Evolutionary conservation across 2,888 invertebrate species (phyloP).

Genomic region (Encarsia formosa): DNA sequence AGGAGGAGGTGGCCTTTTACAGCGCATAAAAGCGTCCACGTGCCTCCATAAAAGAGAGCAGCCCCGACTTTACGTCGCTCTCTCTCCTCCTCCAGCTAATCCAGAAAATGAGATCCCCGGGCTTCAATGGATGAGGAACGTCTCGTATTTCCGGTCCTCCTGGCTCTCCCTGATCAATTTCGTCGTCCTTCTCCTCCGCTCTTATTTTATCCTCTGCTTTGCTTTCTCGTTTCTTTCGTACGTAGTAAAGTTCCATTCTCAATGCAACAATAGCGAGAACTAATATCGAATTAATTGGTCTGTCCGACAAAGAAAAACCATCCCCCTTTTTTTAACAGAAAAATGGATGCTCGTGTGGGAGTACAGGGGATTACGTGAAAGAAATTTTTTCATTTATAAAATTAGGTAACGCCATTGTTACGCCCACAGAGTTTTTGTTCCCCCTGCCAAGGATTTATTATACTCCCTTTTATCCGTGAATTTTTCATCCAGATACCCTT

Average conservation of each 20-base stretch:
- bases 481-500: too few species aligned
- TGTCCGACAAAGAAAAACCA: slow-evolving; percentile 9
- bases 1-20: slow-evolving; percentile 21
- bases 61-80: slow-evolving; percentile 31
- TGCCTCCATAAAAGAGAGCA: slow-evolving; percentile 21
- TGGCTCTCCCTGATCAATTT: slow-evolving; percentile 15
- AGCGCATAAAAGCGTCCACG: slow-evolving; percentile 19
- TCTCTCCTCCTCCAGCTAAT: too few species aligned
- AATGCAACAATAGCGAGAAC: slow-evolving; percentile 2
- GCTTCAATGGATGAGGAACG: slow-evolving; percentile 23
- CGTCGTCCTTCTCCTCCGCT: background rate
- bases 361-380: slow-evolving; percentile 7
- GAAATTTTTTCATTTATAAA: slow-evolving; percentile 12
- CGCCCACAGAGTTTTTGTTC: too few species aligned
- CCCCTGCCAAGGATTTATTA: too few species aligned
- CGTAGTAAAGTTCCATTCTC: slow-evolving; percentile 19
- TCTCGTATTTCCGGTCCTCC: slow-evolving; percentile 16
- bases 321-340: background rate
- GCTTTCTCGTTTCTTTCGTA: background rate
- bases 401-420: too few species aligned
- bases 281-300: slow-evolving; percentile 18
- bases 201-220: background rate
- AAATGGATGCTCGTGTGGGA: background rate
- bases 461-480: too few species aligned
- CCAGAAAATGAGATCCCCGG: slow-evolving; percentile 36